Percentiles rank a stretch among this genome's conserved stretches.
Evolutionary conservation across 1,140 invertebrate genomes (phyloP).

Genomic region (Phenacoccus solenopsis): DNA sequence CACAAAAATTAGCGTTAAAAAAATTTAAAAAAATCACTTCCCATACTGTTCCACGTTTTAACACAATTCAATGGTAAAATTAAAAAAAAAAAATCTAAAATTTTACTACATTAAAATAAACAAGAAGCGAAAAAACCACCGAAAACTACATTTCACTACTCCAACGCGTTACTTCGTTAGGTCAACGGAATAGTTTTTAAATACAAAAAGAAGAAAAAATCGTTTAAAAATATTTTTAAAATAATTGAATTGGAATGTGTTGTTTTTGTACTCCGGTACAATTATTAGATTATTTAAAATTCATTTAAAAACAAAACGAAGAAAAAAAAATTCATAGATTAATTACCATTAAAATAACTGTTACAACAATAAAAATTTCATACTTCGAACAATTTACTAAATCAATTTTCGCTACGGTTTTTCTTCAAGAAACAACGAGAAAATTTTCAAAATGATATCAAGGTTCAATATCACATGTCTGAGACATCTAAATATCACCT

Average conservation of each 20-base stretch:
- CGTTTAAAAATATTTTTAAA: not conserved
- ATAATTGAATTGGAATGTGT: slow-evolving; percentile 16
- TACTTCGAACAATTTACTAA: not conserved
- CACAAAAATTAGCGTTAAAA: not conserved
- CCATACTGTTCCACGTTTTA: not conserved
- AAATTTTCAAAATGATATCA: slow-evolving; percentile 6
- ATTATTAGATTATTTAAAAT: not conserved
- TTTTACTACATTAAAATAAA: not conserved
- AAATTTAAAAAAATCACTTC: not conserved
- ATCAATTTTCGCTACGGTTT: slow-evolving; percentile 1
- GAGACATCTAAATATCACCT: slow-evolving; percentile 9
- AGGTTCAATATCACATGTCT: slow-evolving; percentile 13
- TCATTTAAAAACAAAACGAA: not conserved
- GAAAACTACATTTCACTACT: not conserved
- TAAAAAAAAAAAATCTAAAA: not conserved
- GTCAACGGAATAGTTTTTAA: not conserved
- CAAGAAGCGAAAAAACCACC: not conserved
- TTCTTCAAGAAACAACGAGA: not conserved
- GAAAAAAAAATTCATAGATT: not conserved
- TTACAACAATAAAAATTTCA: slow-evolving; percentile 2
- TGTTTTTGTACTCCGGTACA: not conserved
- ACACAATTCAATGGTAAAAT: not conserved
- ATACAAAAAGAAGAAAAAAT: not conserved
- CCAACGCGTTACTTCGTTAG: not conserved
- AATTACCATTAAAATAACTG: not conserved